phyloP scores from a whole-genome alignment of 2,797 vertebrate genomes.

The Peromyscus nudipes region DNA sequence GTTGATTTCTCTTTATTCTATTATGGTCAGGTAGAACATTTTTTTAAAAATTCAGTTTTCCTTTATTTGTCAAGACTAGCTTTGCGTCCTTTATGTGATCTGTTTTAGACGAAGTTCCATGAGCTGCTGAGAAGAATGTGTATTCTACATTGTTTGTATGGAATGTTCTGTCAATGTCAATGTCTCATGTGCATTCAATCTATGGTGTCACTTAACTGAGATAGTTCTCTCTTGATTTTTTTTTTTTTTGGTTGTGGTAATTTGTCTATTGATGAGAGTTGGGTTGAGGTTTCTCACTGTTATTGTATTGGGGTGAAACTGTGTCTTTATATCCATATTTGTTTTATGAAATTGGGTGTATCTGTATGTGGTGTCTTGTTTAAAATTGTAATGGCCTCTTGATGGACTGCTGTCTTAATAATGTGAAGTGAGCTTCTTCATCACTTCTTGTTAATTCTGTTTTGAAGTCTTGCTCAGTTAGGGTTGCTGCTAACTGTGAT shows the following conservation, averaged over 20 bases:
- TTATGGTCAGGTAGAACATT: neutral
- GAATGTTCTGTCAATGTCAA: accelerated
- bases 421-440: neutral
- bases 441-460: neutral
- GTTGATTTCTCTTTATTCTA: neutral
- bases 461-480: neutral
- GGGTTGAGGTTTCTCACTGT: neutral
- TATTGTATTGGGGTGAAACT: neutral
- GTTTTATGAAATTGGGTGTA: neutral
- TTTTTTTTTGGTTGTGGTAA: too few relatives aligned
- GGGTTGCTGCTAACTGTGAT: neutral
- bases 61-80: too few relatives aligned
- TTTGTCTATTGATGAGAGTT: neutral
- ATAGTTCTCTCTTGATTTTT: neutral
- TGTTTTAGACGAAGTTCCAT: neutral
- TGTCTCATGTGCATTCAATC: neutral
- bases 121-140: neutral
- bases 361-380: neutral
- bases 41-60: neutral
- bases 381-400: neutral
- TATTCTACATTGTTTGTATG: neutral
- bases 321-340: neutral
- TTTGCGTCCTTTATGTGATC: neutral
- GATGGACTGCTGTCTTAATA: neutral
- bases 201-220: neutral